Base-by-base conservation (phyloP, 2,113 vertebrate genomes). In the Falcunculus frontatus region DNA sequence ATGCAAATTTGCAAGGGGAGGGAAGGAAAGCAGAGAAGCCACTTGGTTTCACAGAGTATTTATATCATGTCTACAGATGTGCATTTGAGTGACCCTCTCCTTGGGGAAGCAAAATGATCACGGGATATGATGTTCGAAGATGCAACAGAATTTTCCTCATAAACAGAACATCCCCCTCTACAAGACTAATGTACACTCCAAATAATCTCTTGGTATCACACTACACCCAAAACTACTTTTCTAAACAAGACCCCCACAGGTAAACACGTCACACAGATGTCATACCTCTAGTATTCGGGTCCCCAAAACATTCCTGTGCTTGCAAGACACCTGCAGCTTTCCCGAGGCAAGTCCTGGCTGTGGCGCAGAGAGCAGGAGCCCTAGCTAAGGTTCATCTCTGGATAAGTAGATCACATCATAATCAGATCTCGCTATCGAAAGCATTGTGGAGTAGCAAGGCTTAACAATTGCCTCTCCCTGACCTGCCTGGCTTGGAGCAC, bases 351-450 rank as follows among this genome's bases (percentile, higher is more conserved):
- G 75, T 85, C 39, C 56, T 81, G 64, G 47, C 83, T 47, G 73
- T 0, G 3, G 53, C 4, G 26, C 53, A 62, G 60, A 47, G 44
- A 64, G n/a, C 42, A 72, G 59, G 26, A 96, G 70, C 53, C 29
- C 70, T 14, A 47, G 50, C 72, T 3, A 20, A 87, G 39, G 39
- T 39, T 96, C 83, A 87, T n/a, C 84, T 77, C 64, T 83, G 46
- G 80, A 68, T 95, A 96, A 94, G 87, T 0, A 93, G 87, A 93
- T 67, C 32, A 53, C 74, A 82, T 37, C 84, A 81, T 95, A 89
- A 95, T 80, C 92, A 89, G 95, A 86, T 92, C 86, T 86, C 1
- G 2, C 68, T 90, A 90, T n/a, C 7, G 5, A 90, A 88, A 93
- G 95, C 94, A 95, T 89, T 67, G 91, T 42, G 20, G 79, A 72